phyloP scores from a whole-genome alignment of 1,140 invertebrate genomes.

The Lordiphosa stackelbergi region DNA sequence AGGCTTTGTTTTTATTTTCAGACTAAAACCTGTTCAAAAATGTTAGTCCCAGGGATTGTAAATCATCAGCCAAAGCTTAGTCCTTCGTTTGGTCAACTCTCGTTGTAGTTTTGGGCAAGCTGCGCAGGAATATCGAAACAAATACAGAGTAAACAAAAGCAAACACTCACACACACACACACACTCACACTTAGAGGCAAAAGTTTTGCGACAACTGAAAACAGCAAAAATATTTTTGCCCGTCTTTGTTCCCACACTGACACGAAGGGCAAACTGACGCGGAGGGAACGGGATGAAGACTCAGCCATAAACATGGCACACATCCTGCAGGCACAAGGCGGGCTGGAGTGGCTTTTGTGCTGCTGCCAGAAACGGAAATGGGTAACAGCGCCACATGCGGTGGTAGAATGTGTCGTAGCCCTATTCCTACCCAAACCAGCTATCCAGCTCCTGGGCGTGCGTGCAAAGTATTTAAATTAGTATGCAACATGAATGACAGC shows the following conservation, averaged over 20 bases:
- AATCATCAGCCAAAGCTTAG: constrained; percentile 16
- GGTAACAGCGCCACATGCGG: constrained; percentile 62
- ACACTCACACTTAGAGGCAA: constrained; percentile 20
- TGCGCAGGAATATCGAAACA: constrained; percentile 62
- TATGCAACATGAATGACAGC: constrained; percentile 74
- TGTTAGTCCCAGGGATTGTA: constrained; percentile 4
- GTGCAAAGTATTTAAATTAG: constrained; percentile 71
- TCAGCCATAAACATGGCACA: constrained; percentile 67
- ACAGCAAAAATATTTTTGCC: constrained; percentile 68
- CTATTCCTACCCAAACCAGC: background rate
- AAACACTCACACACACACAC: constrained; percentile 17
- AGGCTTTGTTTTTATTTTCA: background rate
- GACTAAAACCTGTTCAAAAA: no score
- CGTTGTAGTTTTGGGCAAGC: constrained; percentile 39
- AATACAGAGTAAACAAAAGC: constrained; percentile 68
- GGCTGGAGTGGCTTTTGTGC: constrained; percentile 64
- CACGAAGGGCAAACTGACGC: background rate
- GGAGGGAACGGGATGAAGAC: constrained; percentile 6
- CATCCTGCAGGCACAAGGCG: constrained; percentile 62
- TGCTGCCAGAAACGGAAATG: constrained; percentile 71
- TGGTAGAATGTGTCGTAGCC: constrained; percentile 12
- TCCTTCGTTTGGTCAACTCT: constrained; percentile 52
- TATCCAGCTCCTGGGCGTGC: constrained; percentile 24
- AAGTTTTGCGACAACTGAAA: constrained; percentile 74
- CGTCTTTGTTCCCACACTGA: constrained; percentile 44